Evolutionary conservation across 2,113 vertebrate genomes (phyloP).

Genomic region (Mixornis gularis): DNA sequence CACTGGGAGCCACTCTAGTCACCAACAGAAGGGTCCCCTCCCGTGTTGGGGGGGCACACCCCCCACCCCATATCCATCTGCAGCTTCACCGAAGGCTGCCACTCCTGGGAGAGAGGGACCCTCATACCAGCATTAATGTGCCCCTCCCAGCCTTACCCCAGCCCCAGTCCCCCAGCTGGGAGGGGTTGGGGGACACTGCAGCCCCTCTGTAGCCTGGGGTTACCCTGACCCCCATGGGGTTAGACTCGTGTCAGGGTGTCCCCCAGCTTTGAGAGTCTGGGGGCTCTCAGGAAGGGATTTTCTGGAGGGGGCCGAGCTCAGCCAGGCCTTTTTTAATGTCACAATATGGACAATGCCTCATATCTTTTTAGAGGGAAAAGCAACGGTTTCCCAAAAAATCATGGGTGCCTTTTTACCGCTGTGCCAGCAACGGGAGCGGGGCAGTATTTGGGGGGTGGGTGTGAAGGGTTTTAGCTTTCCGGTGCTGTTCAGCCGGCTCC

Average conservation of each 20-base stretch:
- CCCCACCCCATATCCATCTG: neutral
- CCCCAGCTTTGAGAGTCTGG: neutral
- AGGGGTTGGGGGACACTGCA: neutral
- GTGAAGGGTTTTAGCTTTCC: neutral
- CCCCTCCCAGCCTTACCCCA: neutral
- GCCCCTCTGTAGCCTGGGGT: neutral
- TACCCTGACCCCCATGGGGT: neutral
- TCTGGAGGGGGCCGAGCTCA: neutral
- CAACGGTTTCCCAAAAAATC: slow-evolving; percentile 15
- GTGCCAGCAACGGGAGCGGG: neutral
- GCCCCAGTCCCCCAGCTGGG: neutral
- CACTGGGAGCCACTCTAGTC: neutral
- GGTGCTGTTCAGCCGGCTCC: neutral
- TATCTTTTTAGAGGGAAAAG: slow-evolving; percentile 17
- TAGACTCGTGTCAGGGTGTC: neutral
- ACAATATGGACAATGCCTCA: neutral
- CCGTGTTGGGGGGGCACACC: rapidly evolving
- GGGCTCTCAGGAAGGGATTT: slow-evolving; percentile 21
- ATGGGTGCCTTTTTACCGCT: slow-evolving; percentile 29
- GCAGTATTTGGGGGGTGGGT: neutral
- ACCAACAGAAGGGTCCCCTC: neutral
- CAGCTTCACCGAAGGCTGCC: neutral
- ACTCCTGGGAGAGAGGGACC: neutral
- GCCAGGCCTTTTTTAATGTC: neutral
- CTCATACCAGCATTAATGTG: neutral